These are phyloP conservation scores for Tricholauxania praeusta DNA, from an alignment of 2,888 invertebrate species.

Conservation along the genomic window DNA sequence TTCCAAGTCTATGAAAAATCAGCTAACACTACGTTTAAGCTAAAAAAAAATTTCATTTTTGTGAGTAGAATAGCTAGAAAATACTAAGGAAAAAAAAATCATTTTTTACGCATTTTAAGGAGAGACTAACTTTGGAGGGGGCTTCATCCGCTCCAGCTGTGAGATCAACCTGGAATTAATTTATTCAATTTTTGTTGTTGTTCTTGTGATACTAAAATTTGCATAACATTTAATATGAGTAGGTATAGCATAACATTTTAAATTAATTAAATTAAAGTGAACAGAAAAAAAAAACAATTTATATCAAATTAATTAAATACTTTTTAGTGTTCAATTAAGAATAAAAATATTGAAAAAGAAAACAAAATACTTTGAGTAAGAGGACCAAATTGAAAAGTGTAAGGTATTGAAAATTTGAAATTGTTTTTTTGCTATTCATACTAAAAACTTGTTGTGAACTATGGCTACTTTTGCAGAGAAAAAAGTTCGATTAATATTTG, in stretches of 20 bases:
- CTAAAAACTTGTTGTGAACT: slow-evolving; percentile 5
- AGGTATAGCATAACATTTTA: slow-evolving; percentile 42
- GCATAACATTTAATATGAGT: slow-evolving; percentile 38
- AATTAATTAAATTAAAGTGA: slow-evolving; percentile 27
- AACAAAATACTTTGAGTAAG: neutral
- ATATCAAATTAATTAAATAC: neutral
- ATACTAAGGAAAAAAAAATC: too few species aligned
- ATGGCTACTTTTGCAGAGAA: slow-evolving; percentile 4
- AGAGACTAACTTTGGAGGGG: slow-evolving; percentile 68
- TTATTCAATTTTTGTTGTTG: slow-evolving; percentile 33
- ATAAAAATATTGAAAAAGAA: neutral
- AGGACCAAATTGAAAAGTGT: neutral
- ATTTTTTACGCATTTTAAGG: slow-evolving; percentile 32
- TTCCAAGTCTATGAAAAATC: too few species aligned
- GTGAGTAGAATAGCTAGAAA: too few species aligned
- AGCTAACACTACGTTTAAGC: too few species aligned
- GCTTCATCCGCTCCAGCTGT: slow-evolving; percentile 68
- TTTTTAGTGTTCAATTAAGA: neutral
- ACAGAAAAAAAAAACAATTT: slow-evolving; percentile 12
- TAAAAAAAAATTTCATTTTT: too few species aligned
- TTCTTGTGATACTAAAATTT: slow-evolving; percentile 46
- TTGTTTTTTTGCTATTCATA: neutral
- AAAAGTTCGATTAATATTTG: neutral
- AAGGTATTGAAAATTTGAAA: neutral
- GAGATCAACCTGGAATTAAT: slow-evolving; percentile 67